Conservation (phyloP, 2,797 vertebrate genomes). For the Hephaestus fuliginosus region DNA sequence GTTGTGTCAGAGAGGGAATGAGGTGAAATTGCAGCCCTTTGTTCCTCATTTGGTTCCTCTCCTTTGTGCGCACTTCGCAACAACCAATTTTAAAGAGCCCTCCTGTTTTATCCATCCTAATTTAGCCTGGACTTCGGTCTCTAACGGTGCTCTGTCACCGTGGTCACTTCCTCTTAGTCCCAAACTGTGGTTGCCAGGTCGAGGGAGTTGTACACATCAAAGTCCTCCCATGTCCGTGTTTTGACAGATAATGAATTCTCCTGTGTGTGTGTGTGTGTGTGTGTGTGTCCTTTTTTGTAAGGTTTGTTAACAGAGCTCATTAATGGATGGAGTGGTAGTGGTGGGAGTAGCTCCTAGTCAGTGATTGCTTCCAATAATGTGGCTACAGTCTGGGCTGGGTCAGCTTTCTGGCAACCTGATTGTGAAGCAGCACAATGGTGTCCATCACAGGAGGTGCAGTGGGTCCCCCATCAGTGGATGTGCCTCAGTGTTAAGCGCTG, state of each 20-base stretch:
- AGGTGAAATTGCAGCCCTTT: conserved; percentile 48
- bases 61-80: conserved; percentile 34
- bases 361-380: conserved; percentile 29
- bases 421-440: conserved; percentile 38
- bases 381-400: conserved; percentile 14
- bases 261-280: conserved; percentile 8
- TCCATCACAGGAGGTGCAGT: conserved; percentile 20
- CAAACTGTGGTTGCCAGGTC: conserved; percentile 11
- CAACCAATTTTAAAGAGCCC: conserved; percentile 16
- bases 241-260: conserved; percentile 16
- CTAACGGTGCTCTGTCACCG: conserved; percentile 3
- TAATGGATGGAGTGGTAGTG: conserved; percentile 4
- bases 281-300: conserved; percentile 14
- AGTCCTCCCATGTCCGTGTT: conserved; percentile 17
- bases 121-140: conserved; percentile 32
- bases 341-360: conserved; percentile 23
- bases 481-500: conserved; percentile 3
- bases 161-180: conserved; percentile 18
- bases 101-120: conserved; percentile 37
- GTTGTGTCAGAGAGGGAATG: conserved; percentile 42
- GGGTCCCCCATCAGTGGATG: conserved; percentile 20
- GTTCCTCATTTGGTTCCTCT: conserved; percentile 34
- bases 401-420: conserved; percentile 34
- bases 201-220: conserved; percentile 12
- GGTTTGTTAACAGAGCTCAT: conserved; percentile 11